Evolutionary conservation across 2,113 vertebrate species (phyloP).

Genomic region (Gavialis gangeticus): DNA sequence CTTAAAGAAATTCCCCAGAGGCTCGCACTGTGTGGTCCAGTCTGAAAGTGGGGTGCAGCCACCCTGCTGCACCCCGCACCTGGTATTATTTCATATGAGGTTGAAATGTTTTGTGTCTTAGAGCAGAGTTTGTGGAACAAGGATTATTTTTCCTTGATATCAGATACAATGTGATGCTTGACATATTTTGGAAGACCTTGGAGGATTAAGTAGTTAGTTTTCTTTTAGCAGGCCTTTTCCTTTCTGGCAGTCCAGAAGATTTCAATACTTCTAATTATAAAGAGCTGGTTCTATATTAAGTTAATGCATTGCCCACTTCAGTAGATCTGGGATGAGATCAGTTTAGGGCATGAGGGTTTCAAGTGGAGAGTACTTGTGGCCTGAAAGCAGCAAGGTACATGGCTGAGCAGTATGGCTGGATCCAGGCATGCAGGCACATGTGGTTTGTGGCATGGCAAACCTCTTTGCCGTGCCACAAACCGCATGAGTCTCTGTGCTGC

Average conservation of each 20-base stretch:
- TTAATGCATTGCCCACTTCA: accelerated
- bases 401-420: too few relatives aligned
- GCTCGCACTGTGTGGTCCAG: too few relatives aligned
- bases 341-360: neutral
- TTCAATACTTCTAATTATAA: too few relatives aligned
- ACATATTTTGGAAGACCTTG: neutral
- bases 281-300: neutral
- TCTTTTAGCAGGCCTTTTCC: neutral
- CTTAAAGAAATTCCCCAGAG: too few relatives aligned
- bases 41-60: too few relatives aligned
- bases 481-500: too few relatives aligned
- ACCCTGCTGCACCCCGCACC: too few relatives aligned
- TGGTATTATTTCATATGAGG: neutral
- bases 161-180: accelerated
- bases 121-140: neutral
- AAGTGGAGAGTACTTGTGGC: neutral
- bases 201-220: neutral
- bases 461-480: too few relatives aligned
- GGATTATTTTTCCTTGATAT: neutral
- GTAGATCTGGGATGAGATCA: neutral
- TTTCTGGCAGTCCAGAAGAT: neutral
- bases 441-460: too few relatives aligned
- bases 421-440: too few relatives aligned
- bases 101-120: neutral
- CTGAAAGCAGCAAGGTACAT: too few relatives aligned